Evolutionary conservation across 1,140 invertebrate genomes (phyloP).

Genomic region (Phenacoccus solenopsis): DNA sequence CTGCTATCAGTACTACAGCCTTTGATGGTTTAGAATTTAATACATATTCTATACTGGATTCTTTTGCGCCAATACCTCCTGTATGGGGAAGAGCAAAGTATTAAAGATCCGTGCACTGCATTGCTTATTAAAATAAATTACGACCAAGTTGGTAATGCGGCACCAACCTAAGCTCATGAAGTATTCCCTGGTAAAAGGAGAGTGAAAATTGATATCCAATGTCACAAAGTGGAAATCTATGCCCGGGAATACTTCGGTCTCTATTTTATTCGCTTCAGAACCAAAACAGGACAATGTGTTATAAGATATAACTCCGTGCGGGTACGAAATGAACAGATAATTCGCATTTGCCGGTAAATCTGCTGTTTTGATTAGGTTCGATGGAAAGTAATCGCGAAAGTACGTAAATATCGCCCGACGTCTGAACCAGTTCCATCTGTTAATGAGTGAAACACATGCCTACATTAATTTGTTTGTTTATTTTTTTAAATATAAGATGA

Average conservation of each 20-base stretch:
- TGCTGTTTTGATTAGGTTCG: conserved; percentile 63
- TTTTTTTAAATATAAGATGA: too few species aligned
- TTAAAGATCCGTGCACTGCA: too few species aligned
- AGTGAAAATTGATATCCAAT: conserved; percentile 6
- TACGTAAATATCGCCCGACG: conserved; percentile 31
- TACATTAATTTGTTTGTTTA: too few species aligned
- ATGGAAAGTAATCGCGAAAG: conserved; percentile 70
- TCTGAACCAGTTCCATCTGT: background rate
- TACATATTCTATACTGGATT: conserved; percentile 38
- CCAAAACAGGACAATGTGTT: conserved; percentile 61
- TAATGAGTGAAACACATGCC: too few species aligned
- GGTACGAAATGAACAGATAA: conserved; percentile 77
- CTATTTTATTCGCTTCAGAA: background rate
- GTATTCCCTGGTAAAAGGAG: background rate
- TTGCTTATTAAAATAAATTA: too few species aligned
- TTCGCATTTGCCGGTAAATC: conserved; percentile 66
- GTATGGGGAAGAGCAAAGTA: background rate
- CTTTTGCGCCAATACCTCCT: conserved; percentile 38
- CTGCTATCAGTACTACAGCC: conserved; percentile 56
- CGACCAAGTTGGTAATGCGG: too few species aligned
- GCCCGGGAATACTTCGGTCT: background rate
- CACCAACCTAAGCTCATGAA: background rate
- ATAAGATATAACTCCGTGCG: conserved; percentile 71
- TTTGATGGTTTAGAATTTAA: conserved; percentile 40
- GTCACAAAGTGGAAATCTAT: background rate